Evolutionary conservation across 1,140 invertebrate species (phyloP), one percentile per base, ranked within the genome.

Genomic region (Marisa cornuarietis): DNA sequence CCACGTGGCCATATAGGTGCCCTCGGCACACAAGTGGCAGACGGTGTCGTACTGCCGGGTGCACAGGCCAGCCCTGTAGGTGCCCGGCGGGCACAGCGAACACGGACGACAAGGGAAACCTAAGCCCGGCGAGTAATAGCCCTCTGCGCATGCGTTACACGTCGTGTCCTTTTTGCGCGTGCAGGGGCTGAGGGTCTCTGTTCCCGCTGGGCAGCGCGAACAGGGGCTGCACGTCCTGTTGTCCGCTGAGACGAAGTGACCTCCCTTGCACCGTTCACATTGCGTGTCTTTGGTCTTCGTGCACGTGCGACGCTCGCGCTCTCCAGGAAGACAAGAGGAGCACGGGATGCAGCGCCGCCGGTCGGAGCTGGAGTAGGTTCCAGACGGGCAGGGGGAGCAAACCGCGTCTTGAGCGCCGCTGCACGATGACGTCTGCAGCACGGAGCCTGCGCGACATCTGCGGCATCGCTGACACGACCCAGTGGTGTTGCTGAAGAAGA

Each of bases 91-190:
- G n/a, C 76, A 77, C 20, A 77, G 65, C 42, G 76, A 77, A 49
- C 76, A 77, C 76, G 54, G 42, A 2, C 76, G 63, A 63, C 76
- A 77, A 22, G 76, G 22, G 65, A 77, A 77, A 49, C 76, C 76
- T 49, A 52, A 42, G 6, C 76, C 76, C 31, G 76, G 76, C 1
- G 76, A 77, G 76, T 77, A 68, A 24, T 51, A 77, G 42, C 76
- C 76, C 22, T 51, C 6, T 14, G 18, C 1, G n/a, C 76, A 77
- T 51, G 16, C 68, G 16, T 26, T 66, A 63, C 76, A 77, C 51
- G 42, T n/a, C 5, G 63, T 77, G 76, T 77, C 63, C 16, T 51
- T 24, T 65, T 77, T 77, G 49, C 62, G 68, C 63, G 63, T 68
- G 76, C 76, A 77, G 9, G 42, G 8, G 18, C 76, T 8, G 20